Evolutionary conservation across 2,113 vertebrate species (phyloP).

Genomic region (Rhadina sibilatrix): DNA sequence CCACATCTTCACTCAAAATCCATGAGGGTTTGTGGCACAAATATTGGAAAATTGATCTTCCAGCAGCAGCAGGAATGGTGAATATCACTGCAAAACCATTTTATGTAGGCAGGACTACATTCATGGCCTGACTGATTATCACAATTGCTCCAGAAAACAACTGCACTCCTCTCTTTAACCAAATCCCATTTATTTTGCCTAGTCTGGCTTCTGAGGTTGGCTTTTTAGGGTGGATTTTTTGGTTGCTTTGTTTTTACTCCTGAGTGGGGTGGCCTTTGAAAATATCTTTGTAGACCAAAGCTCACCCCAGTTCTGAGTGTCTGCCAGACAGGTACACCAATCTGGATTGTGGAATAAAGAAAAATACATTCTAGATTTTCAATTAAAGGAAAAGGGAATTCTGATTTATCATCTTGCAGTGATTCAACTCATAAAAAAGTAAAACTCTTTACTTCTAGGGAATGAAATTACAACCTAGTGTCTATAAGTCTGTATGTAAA

Average conservation of each 20-base stretch:
- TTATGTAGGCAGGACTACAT: background rate
- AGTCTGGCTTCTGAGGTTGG: background rate
- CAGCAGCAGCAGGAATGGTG: background rate
- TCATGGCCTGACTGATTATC: background rate
- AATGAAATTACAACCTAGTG: background rate
- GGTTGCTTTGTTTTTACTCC: background rate
- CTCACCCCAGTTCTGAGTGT: conserved; percentile 23
- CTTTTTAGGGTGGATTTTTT: background rate
- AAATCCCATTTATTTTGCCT: background rate
- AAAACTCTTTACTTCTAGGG: background rate
- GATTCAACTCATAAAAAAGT: background rate
- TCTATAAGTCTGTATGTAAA: background rate
- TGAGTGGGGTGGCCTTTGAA: background rate
- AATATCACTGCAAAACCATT: background rate
- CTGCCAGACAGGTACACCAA: background rate
- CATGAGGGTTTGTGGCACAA: background rate
- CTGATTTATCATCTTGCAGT: background rate
- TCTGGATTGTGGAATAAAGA: background rate
- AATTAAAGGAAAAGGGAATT: background rate
- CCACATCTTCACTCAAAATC: background rate
- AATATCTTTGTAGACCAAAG: background rate
- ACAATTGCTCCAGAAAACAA: background rate
- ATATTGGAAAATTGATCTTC: background rate
- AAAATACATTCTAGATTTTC: background rate
- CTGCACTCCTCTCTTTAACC: background rate